Evolutionary conservation across 2,113 vertebrate species (phyloP).

Genomic region (Mellivora capensis): DNA sequence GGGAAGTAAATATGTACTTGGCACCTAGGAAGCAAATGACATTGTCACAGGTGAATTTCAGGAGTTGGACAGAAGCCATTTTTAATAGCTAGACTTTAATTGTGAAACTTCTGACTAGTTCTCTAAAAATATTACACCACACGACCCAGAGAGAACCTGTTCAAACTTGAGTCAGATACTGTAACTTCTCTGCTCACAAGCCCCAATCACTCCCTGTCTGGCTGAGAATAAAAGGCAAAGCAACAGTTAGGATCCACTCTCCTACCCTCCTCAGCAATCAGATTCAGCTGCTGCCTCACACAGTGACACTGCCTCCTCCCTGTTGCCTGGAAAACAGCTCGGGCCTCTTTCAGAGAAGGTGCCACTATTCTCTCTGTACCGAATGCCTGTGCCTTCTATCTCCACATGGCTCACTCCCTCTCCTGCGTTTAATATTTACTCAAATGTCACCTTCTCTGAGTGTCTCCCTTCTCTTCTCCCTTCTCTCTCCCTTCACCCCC

Average conservation of each 20-base stretch:
- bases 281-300: background rate
- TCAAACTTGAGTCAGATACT: background rate
- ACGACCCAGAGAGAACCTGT: background rate
- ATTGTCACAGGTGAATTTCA: background rate
- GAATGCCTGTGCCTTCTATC: background rate
- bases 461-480: background rate
- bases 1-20: background rate
- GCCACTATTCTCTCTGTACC: background rate
- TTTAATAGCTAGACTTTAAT: background rate
- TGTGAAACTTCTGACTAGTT: background rate
- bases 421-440: background rate
- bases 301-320: background rate
- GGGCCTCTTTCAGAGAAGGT: background rate
- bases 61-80: background rate
- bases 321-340: background rate
- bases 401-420: background rate
- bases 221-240: background rate
- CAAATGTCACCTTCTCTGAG: background rate
- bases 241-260: background rate
- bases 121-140: background rate
- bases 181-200: background rate
- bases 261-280: background rate
- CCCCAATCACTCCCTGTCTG: background rate
- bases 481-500: no score
- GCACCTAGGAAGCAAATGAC: background rate